Conservation (phyloP, 1,140 invertebrate genomes). For the Drosophila truncata region DNA sequence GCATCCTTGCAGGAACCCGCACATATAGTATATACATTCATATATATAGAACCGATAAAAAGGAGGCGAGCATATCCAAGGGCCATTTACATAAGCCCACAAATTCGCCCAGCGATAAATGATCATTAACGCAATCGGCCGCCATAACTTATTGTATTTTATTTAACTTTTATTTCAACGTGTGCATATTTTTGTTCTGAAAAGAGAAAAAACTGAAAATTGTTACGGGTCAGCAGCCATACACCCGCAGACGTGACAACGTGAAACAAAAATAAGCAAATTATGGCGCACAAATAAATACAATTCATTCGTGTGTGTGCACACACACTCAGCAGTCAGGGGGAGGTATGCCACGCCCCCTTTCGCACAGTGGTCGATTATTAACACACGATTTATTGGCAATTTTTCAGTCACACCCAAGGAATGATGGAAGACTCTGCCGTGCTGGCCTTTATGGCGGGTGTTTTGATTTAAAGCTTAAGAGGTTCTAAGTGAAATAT, state of each 20-base stretch:
- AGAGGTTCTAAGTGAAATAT: not conserved
- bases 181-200: slow-evolving; percentile 19
- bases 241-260: slow-evolving; percentile 66
- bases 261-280: slow-evolving; percentile 55
- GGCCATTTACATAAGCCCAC: slow-evolving; percentile 69
- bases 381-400: slow-evolving; percentile 63
- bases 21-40: not conserved
- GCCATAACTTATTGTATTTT: slow-evolving; percentile 73
- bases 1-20: slow-evolving; percentile 14
- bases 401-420: slow-evolving; percentile 38
- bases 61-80: not conserved
- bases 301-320: slow-evolving; percentile 33
- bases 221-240: slow-evolving; percentile 67
- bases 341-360: slow-evolving; percentile 42
- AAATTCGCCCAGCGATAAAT: slow-evolving; percentile 61
- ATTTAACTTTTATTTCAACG: slow-evolving; percentile 53
- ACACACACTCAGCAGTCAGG: slow-evolving; percentile 1
- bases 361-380: slow-evolving; percentile 41
- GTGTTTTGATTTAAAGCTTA: slow-evolving; percentile 1
- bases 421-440: slow-evolving; percentile 8
- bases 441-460: not conserved
- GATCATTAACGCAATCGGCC: slow-evolving; percentile 69
- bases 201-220: slow-evolving; percentile 23
- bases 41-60: not conserved
- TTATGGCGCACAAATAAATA: slow-evolving; percentile 67